Conservation (phyloP, 2,888 invertebrate species). For the Blastobasis adustella region DNA sequence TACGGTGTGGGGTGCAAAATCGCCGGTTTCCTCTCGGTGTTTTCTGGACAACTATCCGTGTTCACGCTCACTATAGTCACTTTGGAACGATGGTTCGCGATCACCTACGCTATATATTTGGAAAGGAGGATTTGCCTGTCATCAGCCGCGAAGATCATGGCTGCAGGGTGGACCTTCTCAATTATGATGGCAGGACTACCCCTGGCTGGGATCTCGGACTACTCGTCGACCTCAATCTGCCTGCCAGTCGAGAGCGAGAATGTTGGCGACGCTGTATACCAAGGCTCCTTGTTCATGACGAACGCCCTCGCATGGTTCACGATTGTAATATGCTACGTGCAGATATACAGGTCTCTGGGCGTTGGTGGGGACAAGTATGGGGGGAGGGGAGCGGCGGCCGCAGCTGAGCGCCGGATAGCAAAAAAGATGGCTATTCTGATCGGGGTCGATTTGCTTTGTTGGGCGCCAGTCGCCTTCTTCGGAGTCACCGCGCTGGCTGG, state of each 20-base stretch:
- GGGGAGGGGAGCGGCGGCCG: constrained; percentile 76
- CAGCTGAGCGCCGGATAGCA: constrained; percentile 83
- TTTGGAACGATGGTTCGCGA: constrained; percentile 89
- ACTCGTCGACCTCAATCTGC: constrained; percentile 90
- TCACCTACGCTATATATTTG: constrained; percentile 87
- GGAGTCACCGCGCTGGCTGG: constrained; percentile 90
- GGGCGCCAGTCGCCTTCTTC: constrained; percentile 93
- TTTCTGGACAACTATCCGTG: constrained; percentile 90
- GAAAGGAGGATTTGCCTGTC: constrained; percentile 85
- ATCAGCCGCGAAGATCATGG: constrained; percentile 84
- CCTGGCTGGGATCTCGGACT: constrained; percentile 88
- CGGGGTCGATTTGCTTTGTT: constrained; percentile 88
- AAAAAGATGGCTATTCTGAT: constrained; percentile 94
- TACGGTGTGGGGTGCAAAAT: constrained; percentile 86
- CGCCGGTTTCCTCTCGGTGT: constrained; percentile 91
- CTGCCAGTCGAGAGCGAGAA: constrained; percentile 88
- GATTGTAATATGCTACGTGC: constrained; percentile 89
- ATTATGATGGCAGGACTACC: constrained; percentile 86
- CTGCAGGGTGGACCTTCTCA: constrained; percentile 86
- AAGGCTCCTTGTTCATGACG: constrained; percentile 82
- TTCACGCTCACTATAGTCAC: constrained; percentile 91
- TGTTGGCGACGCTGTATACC: constrained; percentile 81
- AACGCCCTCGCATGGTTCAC: constrained; percentile 88
- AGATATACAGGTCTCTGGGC: constrained; percentile 88
- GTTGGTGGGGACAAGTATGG: constrained; percentile 81